A percentile compares a stretch with the other conserved stretches of the same genome.
phyloP scores from a whole-genome alignment of 2,797 vertebrate genomes.

The Enteromius thamalakanensis region DNA sequence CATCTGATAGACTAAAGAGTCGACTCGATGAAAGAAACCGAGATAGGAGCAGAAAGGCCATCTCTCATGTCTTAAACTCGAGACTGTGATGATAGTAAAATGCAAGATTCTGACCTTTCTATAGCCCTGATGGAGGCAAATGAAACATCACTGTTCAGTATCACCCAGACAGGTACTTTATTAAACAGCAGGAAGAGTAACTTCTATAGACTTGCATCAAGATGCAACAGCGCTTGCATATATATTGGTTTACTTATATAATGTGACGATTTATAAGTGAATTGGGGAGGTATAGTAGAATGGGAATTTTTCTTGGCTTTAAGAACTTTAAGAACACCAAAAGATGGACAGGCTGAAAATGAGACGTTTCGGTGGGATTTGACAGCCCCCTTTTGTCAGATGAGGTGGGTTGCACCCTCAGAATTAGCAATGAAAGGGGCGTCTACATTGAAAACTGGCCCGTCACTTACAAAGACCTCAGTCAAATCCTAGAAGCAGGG shows the following conservation, averaged over 20 bases:
- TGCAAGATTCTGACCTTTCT: constrained; percentile 20
- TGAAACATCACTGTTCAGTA: constrained; percentile 10
- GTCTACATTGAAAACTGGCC: constrained; percentile 19
- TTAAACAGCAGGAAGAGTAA: neutral
- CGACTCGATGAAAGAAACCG: constrained; percentile 23
- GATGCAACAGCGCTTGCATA: neutral
- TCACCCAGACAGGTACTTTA: neutral
- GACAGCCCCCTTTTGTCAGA: constrained; percentile 45
- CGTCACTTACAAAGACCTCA: constrained; percentile 20
- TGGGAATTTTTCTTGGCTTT: neutral
- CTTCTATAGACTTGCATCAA: neutral
- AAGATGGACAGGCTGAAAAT: neutral
- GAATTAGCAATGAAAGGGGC: constrained; percentile 3
- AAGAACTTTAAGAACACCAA: neutral
- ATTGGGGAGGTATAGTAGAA: neutral
- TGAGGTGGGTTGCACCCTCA: constrained; percentile 33
- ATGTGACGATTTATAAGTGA: neutral
- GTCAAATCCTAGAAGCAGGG: constrained; percentile 17
- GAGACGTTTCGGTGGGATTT: constrained; percentile 30
- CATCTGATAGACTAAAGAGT: constrained; percentile 33
- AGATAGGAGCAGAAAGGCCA: constrained; percentile 32
- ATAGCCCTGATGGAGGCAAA: constrained; percentile 6
- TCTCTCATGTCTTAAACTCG: constrained; percentile 16
- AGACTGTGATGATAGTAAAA: constrained; percentile 3
- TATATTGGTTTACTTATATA: neutral